Percentiles rank a stretch among this genome's conserved stretches.
These are phyloP conservation scores for Fregata magnificens DNA, from an alignment of 2,113 vertebrate species.

Conservation along the genomic window DNA sequence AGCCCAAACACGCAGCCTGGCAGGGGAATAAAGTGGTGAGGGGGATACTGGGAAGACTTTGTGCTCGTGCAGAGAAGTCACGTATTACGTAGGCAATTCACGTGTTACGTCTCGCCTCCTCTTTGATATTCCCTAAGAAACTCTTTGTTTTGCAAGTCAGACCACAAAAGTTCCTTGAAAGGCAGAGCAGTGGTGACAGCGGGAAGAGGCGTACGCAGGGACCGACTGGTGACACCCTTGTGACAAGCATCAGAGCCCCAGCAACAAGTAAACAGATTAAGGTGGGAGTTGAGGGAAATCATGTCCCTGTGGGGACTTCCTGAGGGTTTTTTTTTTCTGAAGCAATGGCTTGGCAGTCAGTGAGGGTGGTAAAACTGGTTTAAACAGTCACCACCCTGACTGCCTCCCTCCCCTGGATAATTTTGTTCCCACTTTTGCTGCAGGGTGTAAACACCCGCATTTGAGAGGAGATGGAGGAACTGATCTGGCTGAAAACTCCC, in stretches of 20 bases:
- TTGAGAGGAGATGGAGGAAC: background rate
- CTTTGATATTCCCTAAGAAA: constrained; percentile 14
- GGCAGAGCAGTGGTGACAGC: constrained; percentile 7
- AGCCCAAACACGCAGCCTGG: background rate
- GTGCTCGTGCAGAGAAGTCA: background rate
- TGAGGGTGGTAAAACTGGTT: constrained; percentile 24
- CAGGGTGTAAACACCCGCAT: background rate
- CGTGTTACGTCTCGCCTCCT: background rate
- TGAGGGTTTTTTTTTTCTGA: background rate
- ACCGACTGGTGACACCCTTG: background rate
- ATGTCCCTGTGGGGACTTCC: background rate
- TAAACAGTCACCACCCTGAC: background rate
- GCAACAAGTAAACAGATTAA: constrained; percentile 40
- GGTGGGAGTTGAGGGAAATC: background rate
- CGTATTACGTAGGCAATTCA: background rate
- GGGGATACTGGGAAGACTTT: background rate
- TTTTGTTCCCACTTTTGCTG: background rate
- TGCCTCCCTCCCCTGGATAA: background rate
- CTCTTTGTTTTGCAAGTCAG: constrained; percentile 5
- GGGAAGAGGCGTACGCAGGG: background rate
- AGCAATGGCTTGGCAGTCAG: background rate
- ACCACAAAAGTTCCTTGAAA: constrained; percentile 33
- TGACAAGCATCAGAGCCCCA: background rate
- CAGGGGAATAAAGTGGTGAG: background rate
- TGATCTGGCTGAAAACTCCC: background rate